Conservation (phyloP, 92 coral and sea anemone species). For the Ricordea florida region DNA sequence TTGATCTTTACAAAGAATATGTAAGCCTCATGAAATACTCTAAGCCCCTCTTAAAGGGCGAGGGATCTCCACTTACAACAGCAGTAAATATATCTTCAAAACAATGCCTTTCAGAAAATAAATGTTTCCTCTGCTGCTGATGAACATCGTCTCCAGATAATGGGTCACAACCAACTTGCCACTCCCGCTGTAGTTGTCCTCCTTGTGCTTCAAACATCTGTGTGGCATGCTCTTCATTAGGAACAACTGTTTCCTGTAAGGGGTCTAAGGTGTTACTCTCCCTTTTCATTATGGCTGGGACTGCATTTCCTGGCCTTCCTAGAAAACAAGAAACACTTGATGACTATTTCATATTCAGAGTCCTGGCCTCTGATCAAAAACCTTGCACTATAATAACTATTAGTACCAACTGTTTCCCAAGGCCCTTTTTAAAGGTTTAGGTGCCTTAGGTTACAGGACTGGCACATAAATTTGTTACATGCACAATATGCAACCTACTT, state of each 20-base stretch:
- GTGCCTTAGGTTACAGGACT: no score
- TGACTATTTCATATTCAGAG: neutral
- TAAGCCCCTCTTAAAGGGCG: conserved; percentile 3
- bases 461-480: no score
- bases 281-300: conserved; percentile 16
- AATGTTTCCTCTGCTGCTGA: neutral
- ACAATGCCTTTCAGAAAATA: conserved; percentile 25
- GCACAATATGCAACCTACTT: no score
- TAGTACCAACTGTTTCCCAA: no score
- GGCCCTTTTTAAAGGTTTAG: no score
- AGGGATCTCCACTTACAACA: conserved; percentile 15
- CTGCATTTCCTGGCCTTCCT: conserved; percentile 27
- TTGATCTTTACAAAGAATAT: no score
- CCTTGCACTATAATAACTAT: no score
- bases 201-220: conserved; percentile 47
- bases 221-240: conserved; percentile 35
- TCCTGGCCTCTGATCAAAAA: no score
- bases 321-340: neutral
- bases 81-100: conserved; percentile 42
- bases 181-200: conserved; percentile 47
- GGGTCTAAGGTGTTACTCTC: conserved; percentile 25
- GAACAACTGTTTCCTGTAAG: conserved; percentile 23
- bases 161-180: conserved; percentile 36
- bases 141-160: conserved; percentile 13
- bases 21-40: neutral